These are phyloP conservation scores for Berghia stephanieae DNA, from an alignment of 1,140 invertebrate genomes.

Conservation along the genomic window DNA sequence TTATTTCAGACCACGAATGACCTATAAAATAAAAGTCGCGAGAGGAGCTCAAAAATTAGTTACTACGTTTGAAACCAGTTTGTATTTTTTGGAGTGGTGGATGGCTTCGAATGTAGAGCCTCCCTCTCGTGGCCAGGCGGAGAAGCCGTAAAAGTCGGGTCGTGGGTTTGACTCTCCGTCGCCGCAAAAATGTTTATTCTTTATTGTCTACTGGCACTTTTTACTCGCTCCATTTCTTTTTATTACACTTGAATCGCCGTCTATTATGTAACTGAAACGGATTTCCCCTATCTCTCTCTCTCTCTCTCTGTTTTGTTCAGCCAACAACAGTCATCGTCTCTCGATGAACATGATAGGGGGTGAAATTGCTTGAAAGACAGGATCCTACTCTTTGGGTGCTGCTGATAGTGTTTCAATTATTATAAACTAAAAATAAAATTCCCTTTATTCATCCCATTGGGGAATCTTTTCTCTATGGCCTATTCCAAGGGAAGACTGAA, in stretches of 20 bases:
- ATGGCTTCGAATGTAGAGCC: conserved; percentile 4
- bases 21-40: too few species aligned
- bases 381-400: too few species aligned
- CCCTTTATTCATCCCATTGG: too few species aligned
- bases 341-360: neutral
- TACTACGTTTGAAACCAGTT: neutral
- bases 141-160: too few species aligned
- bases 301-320: conserved; percentile 22
- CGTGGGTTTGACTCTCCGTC: too few species aligned
- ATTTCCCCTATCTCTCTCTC: conserved; percentile 34
- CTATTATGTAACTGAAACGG: neutral
- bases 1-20: too few species aligned
- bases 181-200: too few species aligned
- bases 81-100: neutral
- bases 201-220: neutral
- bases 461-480: too few species aligned
- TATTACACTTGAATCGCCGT: neutral
- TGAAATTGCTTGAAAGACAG: neutral
- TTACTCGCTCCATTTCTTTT: neutral
- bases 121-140: conserved; percentile 40
- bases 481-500: too few species aligned
- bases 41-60: too few species aligned
- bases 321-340: neutral
- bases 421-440: neutral
- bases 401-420: too few species aligned